Evolutionary conservation across 35 echinoderm and acorn worm species (phyloP), one percentile per base, ranked within the genome.

Genomic region (Holothuria glaberrima): DNA sequence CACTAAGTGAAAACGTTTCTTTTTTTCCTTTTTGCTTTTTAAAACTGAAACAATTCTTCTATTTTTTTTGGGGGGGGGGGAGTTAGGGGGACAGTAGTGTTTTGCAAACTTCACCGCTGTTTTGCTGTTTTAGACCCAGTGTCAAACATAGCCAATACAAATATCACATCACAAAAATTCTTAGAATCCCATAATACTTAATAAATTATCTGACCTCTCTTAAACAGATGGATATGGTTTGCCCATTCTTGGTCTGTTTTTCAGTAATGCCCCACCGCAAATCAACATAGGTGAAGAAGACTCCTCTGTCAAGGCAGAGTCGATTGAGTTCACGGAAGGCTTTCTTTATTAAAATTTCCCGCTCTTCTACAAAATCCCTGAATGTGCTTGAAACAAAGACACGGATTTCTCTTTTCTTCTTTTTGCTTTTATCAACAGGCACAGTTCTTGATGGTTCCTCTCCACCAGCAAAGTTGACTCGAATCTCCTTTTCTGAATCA

Each of bases 271-370:
- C 95, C 95, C 95, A 97, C 50, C 95, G 74, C 17, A 97, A 78
- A 88, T 97, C 95, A 22, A 97, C 95, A 48, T 97, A 97, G 13
- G 95, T 91, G 71, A 97, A 97, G 92, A 94, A 97, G 35, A 94
- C 92, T 6, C 92, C 92, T 2, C 92, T 89, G 44, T 97, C 95
- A 48, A 93, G 54, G 71, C 95, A 97, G 2, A 94, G 65, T 0
- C 95, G 95, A 56, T 97, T 97, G 16, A 97, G 33, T 79, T 97
- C 92, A 77, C 92, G 92, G 75, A 97, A 94, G 5, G 80, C 92
- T 59, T 97, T 97, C 86, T 97, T 97, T 30, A 97, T 97, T 21
- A 97, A 72, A 22, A 89, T 27, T 75, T 97, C 95, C 24, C 95
- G 83, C 57, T 97, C 95, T 52, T 93, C 89, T 7, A 82, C 62